phyloP scores from a whole-genome alignment of 2,888 invertebrate genomes.

The Clunio marinus region DNA sequence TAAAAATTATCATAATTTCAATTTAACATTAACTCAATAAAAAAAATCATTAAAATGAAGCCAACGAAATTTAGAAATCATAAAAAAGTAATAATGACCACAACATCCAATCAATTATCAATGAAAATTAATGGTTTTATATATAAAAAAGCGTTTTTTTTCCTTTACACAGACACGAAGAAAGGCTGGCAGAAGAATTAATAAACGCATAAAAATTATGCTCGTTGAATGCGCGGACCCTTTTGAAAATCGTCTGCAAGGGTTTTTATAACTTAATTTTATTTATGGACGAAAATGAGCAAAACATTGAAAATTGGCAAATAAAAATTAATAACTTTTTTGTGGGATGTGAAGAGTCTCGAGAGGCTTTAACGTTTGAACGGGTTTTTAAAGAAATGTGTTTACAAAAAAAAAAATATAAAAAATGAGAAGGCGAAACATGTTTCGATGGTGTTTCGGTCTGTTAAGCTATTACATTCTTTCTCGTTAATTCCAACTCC shows the following conservation, averaged over 20 bases:
- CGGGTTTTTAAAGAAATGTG: too few relatives aligned
- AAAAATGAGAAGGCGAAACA: too few relatives aligned
- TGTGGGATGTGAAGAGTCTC: not conserved
- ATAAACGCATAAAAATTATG: conserved; percentile 38
- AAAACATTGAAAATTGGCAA: conserved; percentile 39
- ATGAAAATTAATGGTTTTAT: conserved; percentile 34
- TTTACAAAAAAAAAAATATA: too few relatives aligned
- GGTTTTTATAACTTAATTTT: conserved; percentile 39
- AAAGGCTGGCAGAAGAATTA: conserved; percentile 37
- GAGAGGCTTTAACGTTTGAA: too few relatives aligned
- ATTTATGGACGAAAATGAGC: conserved; percentile 35
- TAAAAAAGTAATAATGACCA: conserved; percentile 24
- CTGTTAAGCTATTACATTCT: too few relatives aligned
- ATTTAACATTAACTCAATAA: too few relatives aligned
- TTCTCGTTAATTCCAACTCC: not conserved
- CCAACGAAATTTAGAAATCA: conserved; percentile 8
- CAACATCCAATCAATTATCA: conserved; percentile 39
- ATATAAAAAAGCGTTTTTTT: conserved; percentile 26
- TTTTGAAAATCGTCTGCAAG: conserved; percentile 10
- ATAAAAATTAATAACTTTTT: conserved; percentile 39
- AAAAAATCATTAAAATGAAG: too few relatives aligned
- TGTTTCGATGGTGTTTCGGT: too few relatives aligned
- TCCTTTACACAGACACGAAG: conserved; percentile 19
- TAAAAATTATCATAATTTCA: too few relatives aligned
- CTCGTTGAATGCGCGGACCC: conserved; percentile 15